Evolutionary conservation across 2,888 invertebrate species (phyloP), one percentile per base, ranked within the genome.

Genomic region (Serrognathus titanus): DNA sequence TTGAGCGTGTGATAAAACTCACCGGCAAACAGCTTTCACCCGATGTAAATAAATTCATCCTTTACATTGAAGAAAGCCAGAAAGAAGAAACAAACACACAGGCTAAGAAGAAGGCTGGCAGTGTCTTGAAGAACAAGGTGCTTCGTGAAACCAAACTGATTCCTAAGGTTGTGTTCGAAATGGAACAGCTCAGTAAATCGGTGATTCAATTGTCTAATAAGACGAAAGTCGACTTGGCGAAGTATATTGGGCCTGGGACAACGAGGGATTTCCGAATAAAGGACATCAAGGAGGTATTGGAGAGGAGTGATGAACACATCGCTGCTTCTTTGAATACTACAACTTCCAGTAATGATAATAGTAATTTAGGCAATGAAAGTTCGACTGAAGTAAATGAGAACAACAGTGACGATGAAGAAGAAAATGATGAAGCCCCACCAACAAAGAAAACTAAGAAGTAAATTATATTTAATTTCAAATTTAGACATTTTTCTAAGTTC

Each of bases 241-340:
- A 80, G 63, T 84, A 83, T 64, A 69, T 86, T 10, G 85, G 86
- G 1, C 75, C 83, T 67, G 85, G 87, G 8, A 81, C 82, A 1
- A 83, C 84, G 0, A 79, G 88, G 48, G 88, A 87, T 75, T 88
- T 87, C 71, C 78, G 84, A 58, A 82, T 86, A 59, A 81, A 81
- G 55, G 79, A 78, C 4, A 50, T 63, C 37, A 61, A 58, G 45
- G 48, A 58, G 38, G 57, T 57, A n/a, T 59, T 63, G 35, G 55
- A 61, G 35, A 57, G 61, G 53, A 45, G 9, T 9, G 60, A 16
- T 4, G 50, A 56, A n/a, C 41, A 52, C 6, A 31, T 53, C 40
- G 48, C 51, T 12, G 51, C 39, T 24, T 13, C 58, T 31, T n/a
- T 54, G 45, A 57, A 57, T 5, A 6, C 24, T 31, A 31, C 24